Evolutionary conservation across 1,140 invertebrate species (phyloP).

Genomic region (Phenacoccus solenopsis): DNA sequence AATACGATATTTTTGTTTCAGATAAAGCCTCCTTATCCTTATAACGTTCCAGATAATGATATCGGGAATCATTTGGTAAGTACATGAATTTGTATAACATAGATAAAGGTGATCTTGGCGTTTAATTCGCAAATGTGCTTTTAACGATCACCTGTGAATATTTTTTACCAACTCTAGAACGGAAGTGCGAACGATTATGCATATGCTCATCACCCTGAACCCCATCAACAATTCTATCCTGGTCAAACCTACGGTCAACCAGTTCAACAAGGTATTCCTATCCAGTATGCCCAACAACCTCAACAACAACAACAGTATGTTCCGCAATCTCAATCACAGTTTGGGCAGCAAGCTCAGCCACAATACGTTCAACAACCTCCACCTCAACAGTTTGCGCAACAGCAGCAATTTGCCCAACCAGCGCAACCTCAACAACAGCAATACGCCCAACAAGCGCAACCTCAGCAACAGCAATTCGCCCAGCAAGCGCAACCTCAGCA

Average conservation of each 20-base stretch:
- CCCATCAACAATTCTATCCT: background rate
- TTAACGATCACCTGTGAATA: too few relatives aligned
- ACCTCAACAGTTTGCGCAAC: constrained; percentile 25
- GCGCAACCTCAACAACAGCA: constrained; percentile 25
- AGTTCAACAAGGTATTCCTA: background rate
- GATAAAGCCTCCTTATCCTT: background rate
- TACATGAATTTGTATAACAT: too few relatives aligned
- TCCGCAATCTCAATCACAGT: constrained; percentile 21
- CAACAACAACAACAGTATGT: constrained; percentile 23
- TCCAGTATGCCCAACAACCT: background rate
- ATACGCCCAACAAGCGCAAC: constrained; percentile 26
- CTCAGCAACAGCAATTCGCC: constrained; percentile 23
- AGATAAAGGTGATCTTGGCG: too few relatives aligned
- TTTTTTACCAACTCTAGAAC: too few relatives aligned
- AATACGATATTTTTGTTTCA: background rate
- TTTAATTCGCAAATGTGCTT: too few relatives aligned
- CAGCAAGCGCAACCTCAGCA: constrained; percentile 22
- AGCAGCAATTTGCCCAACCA: constrained; percentile 26
- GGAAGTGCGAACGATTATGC: background rate
- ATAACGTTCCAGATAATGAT: background rate
- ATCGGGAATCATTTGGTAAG: background rate
- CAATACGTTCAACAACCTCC: constrained; percentile 21
- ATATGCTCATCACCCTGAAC: background rate
- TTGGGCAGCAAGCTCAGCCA: constrained; percentile 19
- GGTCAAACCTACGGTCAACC: background rate